Evolutionary conservation across 2,113 vertebrate genomes (phyloP), one percentile per base, ranked within the genome.

Genomic region (Sorex araneus): DNA sequence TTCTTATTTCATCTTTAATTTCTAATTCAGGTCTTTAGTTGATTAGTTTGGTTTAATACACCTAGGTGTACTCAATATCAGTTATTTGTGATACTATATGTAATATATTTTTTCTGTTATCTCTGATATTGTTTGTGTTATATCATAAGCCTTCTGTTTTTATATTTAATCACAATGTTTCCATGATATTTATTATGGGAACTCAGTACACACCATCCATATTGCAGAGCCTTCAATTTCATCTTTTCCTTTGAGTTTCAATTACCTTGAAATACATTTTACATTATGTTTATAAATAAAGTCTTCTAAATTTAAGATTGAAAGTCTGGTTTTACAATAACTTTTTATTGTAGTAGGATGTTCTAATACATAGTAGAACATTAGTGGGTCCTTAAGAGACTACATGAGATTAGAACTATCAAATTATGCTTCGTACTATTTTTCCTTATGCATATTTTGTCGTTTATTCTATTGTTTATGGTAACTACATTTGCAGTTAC

Each of bases 1-100:
- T 83, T 84, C 28, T 94, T 84, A 73, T 63, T 88, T 81, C 30
- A 18, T 57, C 16, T 78, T 89, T 87, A 43, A 84, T 66, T 94
- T 93, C 69, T 89, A 71, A 76, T 80, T 94, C 15, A 73, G 43
- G 1, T 43, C 34, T 93, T 91, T 0, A 13, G 18, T 8, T 85
- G 85, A 84, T 66, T 36, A 66, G 50, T 81, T 47, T 34, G 6
- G 28, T 75, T 70, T 82, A 57, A 19, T 34, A 47, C 2, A 34
- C 6, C 8, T 83, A 66, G 36, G 13, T 88, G 11, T 36, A 50
- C n/a, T 90, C 69, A 93, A 7, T 86, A 75, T 85, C 74, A 86
- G 40, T 40, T 40, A 40, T 40, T 40, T 40, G 40, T 40, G n/a
- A n/a, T 40, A 40, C 7, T 40, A 40, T 40, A 40, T 40, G 40